Conservation (phyloP, 2,888 invertebrate genomes). For the Meiosimyza decipiens region DNA sequence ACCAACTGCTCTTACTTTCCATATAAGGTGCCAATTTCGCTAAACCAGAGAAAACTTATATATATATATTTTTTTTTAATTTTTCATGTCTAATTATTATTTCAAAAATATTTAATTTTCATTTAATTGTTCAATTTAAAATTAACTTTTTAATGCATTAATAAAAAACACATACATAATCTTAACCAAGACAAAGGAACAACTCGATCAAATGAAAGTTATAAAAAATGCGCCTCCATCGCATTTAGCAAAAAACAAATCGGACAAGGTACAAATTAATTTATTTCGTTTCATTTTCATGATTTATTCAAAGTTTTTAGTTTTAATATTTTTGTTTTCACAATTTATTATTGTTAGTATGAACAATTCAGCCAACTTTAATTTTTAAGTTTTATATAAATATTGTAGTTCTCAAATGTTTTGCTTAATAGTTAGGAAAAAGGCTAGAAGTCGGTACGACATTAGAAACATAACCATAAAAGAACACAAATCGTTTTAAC, state of each 20-base stretch:
- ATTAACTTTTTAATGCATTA: slow-evolving; percentile 12
- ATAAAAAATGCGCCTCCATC: slow-evolving; percentile 89
- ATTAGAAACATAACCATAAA: too few species aligned
- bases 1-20: too few species aligned
- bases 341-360: too few species aligned
- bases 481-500: too few species aligned
- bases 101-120: slow-evolving; percentile 16
- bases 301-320: slow-evolving; percentile 1
- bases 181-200: slow-evolving; percentile 71
- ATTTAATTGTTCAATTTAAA: slow-evolving; percentile 29
- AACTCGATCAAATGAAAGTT: slow-evolving; percentile 76
- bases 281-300: slow-evolving; percentile 30
- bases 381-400: too few species aligned
- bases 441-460: too few species aligned
- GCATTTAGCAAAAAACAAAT: slow-evolving; percentile 85
- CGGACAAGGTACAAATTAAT: slow-evolving; percentile 78
- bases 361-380: too few species aligned
- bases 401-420: too few species aligned
- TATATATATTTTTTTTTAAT: slow-evolving; percentile 24
- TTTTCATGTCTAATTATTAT: slow-evolving; percentile 7
- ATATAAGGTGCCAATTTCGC: too few species aligned
- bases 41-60: background rate
- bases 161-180: background rate
- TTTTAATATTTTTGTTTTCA: too few species aligned
- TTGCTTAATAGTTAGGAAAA: too few species aligned